Conservation (phyloP, 2,797 vertebrate species). For the Percopsis omiscomaycus region DNA sequence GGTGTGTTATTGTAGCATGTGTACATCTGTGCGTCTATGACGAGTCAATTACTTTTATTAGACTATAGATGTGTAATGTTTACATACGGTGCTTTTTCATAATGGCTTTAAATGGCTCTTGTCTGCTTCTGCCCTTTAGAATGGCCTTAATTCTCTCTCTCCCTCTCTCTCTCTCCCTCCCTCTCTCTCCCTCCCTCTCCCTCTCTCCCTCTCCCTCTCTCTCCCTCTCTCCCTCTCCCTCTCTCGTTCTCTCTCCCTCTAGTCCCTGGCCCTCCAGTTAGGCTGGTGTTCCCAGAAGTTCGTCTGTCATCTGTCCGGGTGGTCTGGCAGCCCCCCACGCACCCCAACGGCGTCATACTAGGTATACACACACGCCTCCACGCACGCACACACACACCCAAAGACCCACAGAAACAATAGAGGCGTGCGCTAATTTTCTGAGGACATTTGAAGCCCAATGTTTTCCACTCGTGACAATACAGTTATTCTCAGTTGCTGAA, state of each 20-base stretch:
- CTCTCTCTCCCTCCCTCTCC: background rate
- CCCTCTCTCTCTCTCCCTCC: background rate
- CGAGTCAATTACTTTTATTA: conserved; percentile 11
- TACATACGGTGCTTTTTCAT: conserved; percentile 17
- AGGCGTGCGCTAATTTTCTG: background rate
- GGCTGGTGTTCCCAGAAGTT: conserved; percentile 94
- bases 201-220: conserved; percentile 20
- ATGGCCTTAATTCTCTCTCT: conserved; percentile 26
- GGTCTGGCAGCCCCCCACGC: conserved; percentile 90
- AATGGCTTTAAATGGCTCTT: conserved; percentile 7
- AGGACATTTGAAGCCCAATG: conserved; percentile 22
- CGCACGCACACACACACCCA: conserved; percentile 1
- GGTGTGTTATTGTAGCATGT: background rate
- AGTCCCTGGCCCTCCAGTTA: conserved; percentile 90
- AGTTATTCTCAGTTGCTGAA: conserved; percentile 29
- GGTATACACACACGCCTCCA: conserved; percentile 72
- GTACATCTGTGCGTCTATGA: background rate
- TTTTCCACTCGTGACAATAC: conserved; percentile 20
- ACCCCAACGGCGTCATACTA: conserved; percentile 91
- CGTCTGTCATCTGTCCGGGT: conserved; percentile 86
- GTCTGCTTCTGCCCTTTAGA: conserved; percentile 18
- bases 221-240: conserved; percentile 1
- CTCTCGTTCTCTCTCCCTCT: conserved; percentile 4
- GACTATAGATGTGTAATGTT: conserved; percentile 28
- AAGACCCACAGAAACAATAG: background rate